Base-by-base conservation (phyloP, 1,140 invertebrate species). In the Formica exsecta region DNA sequence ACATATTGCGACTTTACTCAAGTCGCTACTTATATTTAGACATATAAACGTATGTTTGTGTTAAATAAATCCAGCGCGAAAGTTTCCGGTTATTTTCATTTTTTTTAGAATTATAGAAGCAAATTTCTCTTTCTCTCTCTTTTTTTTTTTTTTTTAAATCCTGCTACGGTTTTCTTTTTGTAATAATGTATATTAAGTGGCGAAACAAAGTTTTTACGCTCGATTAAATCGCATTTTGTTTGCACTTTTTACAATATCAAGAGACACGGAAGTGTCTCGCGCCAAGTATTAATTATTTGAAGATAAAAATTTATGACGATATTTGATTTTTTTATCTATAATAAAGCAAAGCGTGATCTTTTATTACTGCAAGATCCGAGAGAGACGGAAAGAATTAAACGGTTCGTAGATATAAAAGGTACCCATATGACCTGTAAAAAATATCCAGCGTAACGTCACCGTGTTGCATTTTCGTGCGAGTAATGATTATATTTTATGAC, bases 401-500 rank as follows among this genome's bases (percentile, higher is more conserved):
- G 86, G 87, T 71, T 88, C 59, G 86, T 76, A 81, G 65, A 68
- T 38, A 61, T 41, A 65, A 16, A 62, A 84, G 13, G 38, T 22
- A 54, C 85, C 80, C 86, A 88, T 89, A 88, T 89, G 87, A 80
- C n/a, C 44, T 83, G 51, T 75, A 70, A 75, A 87, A 85, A 85
- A 68, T 87, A 74, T 79, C 57, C 41, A 86, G 66, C 75, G 85
- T 75, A 61, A 80, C 32, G 65, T 68, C 64, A 57, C 16, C 16
- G 22, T 19, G 48, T 29, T 29, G 36, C 77, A 25, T 13, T 32
- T 32, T 68, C 29, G 62, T 54, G 75, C 57, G 11, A 51, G 57
- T 68, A 77, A 88, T 83, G 71, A 85, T 89, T 75, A 44, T 88
- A 85, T 88, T 85, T 89, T 88, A 65, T 29, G 80, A 77, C 80